These are phyloP conservation scores for Saguinus midas DNA, from an alignment of 2,113 vertebrate genomes.

Conservation along the genomic window DNA sequence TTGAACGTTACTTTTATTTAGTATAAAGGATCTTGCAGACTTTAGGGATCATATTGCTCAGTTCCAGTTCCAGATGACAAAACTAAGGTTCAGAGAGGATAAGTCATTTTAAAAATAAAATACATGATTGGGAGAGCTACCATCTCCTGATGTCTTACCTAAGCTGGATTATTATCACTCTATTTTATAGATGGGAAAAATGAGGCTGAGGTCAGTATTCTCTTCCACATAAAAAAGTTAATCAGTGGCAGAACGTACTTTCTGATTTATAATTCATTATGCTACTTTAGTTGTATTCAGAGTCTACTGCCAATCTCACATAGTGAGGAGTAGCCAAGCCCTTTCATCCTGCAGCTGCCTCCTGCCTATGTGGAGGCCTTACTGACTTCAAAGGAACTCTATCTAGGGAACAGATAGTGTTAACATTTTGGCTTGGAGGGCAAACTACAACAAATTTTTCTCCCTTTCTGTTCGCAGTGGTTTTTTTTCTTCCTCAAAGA, in stretches of 20 bases:
- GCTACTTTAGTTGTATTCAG: slow-evolving; percentile 3
- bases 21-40: background rate
- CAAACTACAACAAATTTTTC: slow-evolving; percentile 52
- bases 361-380: background rate
- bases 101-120: background rate
- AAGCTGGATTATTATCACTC: slow-evolving; percentile 13
- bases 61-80: background rate
- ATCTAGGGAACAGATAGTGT: slow-evolving; percentile 37
- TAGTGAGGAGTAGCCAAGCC: background rate
- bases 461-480: slow-evolving; percentile 39
- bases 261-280: slow-evolving; percentile 21
- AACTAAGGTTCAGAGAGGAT: background rate
- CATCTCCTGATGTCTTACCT: background rate
- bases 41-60: background rate
- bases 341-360: slow-evolving; percentile 63
- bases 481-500: slow-evolving; percentile 25
- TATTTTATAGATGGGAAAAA: slow-evolving; percentile 53
- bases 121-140: background rate
- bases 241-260: background rate
- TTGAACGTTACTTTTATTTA: background rate
- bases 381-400: slow-evolving; percentile 58
- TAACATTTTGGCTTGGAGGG: slow-evolving; percentile 56
- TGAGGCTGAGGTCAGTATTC: background rate
- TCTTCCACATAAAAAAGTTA: background rate
- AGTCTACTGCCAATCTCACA: background rate